Conservation (phyloP, 2,113 vertebrate species). For the Rhea pennata region DNA sequence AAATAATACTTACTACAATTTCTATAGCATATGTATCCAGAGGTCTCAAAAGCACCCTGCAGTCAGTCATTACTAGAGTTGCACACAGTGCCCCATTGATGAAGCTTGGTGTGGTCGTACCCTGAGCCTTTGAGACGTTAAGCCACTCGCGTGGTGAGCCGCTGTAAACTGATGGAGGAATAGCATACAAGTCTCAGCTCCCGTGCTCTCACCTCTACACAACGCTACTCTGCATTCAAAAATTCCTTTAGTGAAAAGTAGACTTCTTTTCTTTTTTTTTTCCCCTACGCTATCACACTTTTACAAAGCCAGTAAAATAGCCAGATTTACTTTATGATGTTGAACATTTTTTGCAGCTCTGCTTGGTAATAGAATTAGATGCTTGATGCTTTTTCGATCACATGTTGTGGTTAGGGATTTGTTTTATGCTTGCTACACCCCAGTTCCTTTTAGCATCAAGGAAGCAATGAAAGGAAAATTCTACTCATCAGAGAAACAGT, state of each 20-base stretch:
- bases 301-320: neutral
- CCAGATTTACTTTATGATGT: conserved; percentile 1
- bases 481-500: neutral
- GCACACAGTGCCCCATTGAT: accelerated
- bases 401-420: neutral
- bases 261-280: neutral
- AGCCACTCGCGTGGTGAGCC: neutral
- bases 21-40: neutral
- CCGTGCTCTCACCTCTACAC: neutral
- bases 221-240: neutral
- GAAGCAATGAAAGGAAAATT: neutral
- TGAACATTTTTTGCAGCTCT: conserved; percentile 11
- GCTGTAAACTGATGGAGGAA: neutral
- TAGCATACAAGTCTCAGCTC: neutral
- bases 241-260: neutral
- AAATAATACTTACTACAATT: neutral
- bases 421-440: neutral
- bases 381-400: neutral
- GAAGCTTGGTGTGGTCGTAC: neutral
- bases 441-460: neutral
- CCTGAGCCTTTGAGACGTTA: neutral
- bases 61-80: neutral
- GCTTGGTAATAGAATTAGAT: neutral
- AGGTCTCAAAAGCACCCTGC: neutral
- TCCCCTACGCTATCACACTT: neutral